phyloP scores from a whole-genome alignment of 2,888 invertebrate species.

The Protophormia terraenovae region DNA sequence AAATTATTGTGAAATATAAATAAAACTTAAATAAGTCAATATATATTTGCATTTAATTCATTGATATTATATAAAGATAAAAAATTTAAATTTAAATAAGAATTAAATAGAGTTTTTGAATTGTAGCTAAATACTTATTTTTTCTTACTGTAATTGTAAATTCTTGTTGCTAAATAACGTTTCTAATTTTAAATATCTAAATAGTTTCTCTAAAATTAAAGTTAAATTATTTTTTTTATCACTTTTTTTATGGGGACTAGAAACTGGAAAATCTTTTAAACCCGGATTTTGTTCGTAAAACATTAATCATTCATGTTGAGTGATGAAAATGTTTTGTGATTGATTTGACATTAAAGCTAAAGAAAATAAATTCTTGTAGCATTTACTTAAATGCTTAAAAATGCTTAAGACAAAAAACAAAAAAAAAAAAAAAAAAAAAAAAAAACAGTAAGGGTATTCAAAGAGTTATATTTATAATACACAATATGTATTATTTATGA shows the following conservation, averaged over 20 bases:
- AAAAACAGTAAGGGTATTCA: background rate
- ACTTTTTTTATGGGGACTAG: no score
- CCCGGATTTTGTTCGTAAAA: slow-evolving; percentile 40
- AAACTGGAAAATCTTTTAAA: slow-evolving; percentile 37
- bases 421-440: background rate
- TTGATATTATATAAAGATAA: no score
- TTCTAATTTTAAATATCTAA: background rate
- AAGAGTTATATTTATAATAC: no score
- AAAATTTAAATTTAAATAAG: no score
- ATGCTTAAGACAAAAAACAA: background rate
- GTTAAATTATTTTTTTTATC: background rate
- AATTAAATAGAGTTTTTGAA: no score
- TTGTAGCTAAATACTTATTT: no score
- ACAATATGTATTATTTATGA: no score
- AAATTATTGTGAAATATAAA: no score
- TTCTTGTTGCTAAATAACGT: no score
- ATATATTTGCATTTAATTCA: no score
- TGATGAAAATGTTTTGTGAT: slow-evolving; percentile 52
- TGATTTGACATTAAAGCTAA: slow-evolving; percentile 56
- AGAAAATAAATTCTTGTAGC: slow-evolving; percentile 12
- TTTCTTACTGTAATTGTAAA: background rate
- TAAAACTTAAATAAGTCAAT: no score
- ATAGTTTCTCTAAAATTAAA: background rate
- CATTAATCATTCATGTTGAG: slow-evolving; percentile 50
- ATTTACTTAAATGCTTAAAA: slow-evolving; percentile 15